Evolutionary conservation across 2,888 invertebrate species (phyloP), one percentile per base, ranked within the genome.

Genomic region (Stenichneumon culpator): DNA sequence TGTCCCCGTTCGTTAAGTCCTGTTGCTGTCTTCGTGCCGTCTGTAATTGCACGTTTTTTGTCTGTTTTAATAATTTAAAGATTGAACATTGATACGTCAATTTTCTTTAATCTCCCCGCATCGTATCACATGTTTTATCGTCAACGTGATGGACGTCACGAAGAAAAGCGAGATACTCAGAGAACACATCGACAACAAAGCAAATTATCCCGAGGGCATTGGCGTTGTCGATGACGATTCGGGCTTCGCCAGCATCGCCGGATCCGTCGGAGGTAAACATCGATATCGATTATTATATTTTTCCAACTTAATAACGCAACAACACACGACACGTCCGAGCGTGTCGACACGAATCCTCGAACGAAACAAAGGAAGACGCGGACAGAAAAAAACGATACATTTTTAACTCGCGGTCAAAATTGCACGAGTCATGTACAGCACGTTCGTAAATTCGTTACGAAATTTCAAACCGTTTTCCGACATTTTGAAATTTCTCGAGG

Each of bases 221-320:
- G 86, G 84, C 14, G 39, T 82, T 82, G n/a, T 81, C 77, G 39
- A 39, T 25, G 88, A 89, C 47, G 89, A 89, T 70, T 89, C 88
- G 2, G 88, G 88, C 3, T 89, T 88, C 63, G 82, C 86, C 0
- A 89, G 88, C 47, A 89, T 87, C 60, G 85, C 87, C 28, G 87
- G 84, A 28, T 82, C 87, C 32, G n/a, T 79, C 19, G 44, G 79
- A 9, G 79, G 87, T 81, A 74, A 77, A 72, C 44, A 52, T 11
- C 47, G 11, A 74, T 25, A 44, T 44, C 44, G 22, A 68, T 36
- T 50, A 16, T 36, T 3, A 16, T 32, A 11, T 39, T 39, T 11
- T 39, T 11, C 39, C 22, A n/a, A 50, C 19, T 7, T 22, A 19
- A 16, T 2, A 39, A 39, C 9, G 39, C 39, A 39, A 39, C 11